Base-by-base conservation (phyloP, 2,113 vertebrate species). In the Eurypyga helias region DNA sequence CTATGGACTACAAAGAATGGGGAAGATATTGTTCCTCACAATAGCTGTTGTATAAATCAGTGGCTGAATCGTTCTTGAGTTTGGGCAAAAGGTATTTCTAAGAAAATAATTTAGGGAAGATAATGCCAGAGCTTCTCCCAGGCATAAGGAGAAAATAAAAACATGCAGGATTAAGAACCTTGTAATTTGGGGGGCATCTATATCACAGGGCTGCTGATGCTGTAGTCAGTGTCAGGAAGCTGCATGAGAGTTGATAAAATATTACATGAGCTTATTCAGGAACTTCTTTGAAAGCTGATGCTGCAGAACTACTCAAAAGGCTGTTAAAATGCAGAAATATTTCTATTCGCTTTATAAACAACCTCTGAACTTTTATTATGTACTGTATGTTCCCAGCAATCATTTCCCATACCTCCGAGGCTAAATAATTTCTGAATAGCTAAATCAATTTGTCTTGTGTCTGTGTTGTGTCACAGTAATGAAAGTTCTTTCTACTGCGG, bases 351-450 rank as follows among this genome's bases (percentile, higher is more conserved):
- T 94, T 81, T 90, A 80, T 87, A 91, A 97, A 90, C 78, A 57
- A n/a, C 16, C 52, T 92, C 76, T 89, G 90, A 97, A 93, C 69
- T 95, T 95, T 67, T 91, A 87, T 78, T 83, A 81, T 61, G 15
- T 87, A 49, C 86, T 93, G 46, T 87, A 45, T 48, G 57, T 95
- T 94, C 94, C 52, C 83, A 92, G 90, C 80, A 95, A 90, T 95
- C 69, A 34, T 82, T 92, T 93, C 69, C 80, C 67, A n/a, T 94
- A 92, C 73, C 92, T 97, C 88, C 7, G 2, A 95, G 88, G 80
- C 88, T 82, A 90, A 95, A 90, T 94, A 92, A 91, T 95, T 97
- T 95, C 91, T 95, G 86, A 93, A 92, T 79, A 92, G 83, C 76
- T 93, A 75, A 86, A 94, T 95, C 88, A 93, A 83, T 94, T 97